phyloP scores from a whole-genome alignment of 2,113 vertebrate genomes.

The Nycticebus coucang region DNA sequence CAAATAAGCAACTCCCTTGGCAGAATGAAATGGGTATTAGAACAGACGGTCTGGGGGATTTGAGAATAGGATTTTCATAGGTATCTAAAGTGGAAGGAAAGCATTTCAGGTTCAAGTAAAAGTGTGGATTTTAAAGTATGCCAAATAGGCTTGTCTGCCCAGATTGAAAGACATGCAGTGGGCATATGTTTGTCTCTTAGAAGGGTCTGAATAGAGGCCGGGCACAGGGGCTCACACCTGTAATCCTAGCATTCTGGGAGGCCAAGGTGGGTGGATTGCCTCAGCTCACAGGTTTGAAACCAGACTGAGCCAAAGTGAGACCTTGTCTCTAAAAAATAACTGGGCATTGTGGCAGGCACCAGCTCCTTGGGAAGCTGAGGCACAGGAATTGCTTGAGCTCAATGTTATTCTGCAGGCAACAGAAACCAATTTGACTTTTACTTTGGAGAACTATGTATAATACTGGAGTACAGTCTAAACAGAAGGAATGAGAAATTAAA shows the following conservation, averaged over 20 bases:
- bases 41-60: neutral
- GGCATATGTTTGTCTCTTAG: neutral
- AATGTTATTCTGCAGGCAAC: neutral
- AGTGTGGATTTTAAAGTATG: neutral
- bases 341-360: too few species aligned
- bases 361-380: too few species aligned
- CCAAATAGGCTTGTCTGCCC: neutral
- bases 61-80: neutral
- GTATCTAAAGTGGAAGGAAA: neutral
- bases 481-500: constrained; percentile 12
- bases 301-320: too few species aligned
- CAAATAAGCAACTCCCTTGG: neutral
- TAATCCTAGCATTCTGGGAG: too few species aligned
- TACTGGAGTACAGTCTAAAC: neutral
- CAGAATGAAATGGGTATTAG: neutral
- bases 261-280: too few species aligned
- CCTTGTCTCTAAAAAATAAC: too few species aligned
- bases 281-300: too few species aligned
- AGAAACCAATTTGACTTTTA: neutral
- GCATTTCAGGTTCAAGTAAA: neutral
- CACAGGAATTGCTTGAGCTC: too few species aligned
- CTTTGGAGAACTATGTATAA: neutral
- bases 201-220: neutral
- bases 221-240: too few species aligned
- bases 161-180: neutral